Evolutionary conservation across 2,888 invertebrate species (phyloP).

Genomic region (Tetragonisca angustula): DNA sequence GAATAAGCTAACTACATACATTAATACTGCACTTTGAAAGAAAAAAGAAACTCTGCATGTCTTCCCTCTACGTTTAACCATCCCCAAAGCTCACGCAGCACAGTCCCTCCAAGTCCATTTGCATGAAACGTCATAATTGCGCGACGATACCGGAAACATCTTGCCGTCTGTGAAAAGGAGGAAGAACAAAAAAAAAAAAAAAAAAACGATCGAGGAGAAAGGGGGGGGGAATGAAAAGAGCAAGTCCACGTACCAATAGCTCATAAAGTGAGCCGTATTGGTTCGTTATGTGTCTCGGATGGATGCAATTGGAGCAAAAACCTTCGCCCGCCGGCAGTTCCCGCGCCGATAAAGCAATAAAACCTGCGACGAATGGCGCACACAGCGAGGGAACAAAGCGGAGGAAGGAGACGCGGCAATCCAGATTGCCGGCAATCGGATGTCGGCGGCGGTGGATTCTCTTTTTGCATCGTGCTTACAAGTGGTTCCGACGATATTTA

Average conservation of each 20-base stretch:
- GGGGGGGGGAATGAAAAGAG: neutral
- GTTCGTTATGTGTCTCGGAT: neutral
- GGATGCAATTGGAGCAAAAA: neutral
- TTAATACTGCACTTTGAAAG: too few species aligned
- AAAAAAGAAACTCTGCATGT: too few species aligned
- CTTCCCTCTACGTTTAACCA: neutral
- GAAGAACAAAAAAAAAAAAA: neutral
- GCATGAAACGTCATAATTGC: neutral
- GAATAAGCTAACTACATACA: too few species aligned
- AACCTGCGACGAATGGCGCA: constrained; percentile 3
- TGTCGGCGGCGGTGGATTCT: constrained; percentile 28
- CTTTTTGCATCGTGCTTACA: constrained; percentile 33
- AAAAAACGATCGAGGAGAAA: neutral
- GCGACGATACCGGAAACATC: neutral
- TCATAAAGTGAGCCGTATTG: neutral
- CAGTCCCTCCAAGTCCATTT: neutral
- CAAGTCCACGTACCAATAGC: neutral
- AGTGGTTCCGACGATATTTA: constrained; percentile 48
- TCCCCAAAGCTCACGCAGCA: neutral
- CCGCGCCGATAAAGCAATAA: constrained; percentile 36
- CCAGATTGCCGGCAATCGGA: constrained; percentile 41
- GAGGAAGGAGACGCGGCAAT: constrained; percentile 19
- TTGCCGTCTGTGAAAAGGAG: neutral
- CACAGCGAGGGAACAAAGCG: constrained; percentile 11
- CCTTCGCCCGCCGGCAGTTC: neutral